A percentile compares a stretch with the other conserved stretches of the same genome.
Evolutionary conservation across 2,797 vertebrate species (phyloP).

Genomic region (Carduelis carduelis): DNA sequence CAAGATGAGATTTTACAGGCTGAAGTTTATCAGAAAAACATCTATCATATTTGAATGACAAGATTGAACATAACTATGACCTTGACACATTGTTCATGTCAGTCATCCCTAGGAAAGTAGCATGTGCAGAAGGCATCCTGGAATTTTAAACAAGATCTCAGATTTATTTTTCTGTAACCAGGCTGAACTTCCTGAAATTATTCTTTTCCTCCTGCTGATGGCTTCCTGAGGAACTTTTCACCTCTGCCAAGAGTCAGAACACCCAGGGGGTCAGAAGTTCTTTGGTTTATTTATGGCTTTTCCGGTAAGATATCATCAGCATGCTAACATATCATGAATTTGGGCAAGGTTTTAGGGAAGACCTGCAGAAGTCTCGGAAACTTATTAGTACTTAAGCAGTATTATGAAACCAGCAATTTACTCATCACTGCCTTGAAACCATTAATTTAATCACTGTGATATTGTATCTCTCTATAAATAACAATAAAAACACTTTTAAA

Average conservation of each 20-base stretch:
- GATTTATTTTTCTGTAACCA: background rate
- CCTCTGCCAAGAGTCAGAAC: background rate
- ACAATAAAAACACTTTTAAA: background rate
- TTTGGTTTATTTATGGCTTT: background rate
- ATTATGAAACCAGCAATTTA: constrained; percentile 17
- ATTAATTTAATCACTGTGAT: constrained; percentile 4
- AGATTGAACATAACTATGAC: background rate
- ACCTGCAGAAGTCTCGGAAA: background rate
- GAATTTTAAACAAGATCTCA: background rate
- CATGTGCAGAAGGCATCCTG: fast-evolving
- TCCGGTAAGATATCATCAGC: background rate
- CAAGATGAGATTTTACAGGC: background rate
- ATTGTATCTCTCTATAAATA: background rate
- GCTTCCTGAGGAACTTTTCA: background rate
- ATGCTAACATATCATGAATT: background rate
- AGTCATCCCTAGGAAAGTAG: background rate
- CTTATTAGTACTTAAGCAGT: background rate
- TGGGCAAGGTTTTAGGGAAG: background rate
- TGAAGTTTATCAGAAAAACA: background rate
- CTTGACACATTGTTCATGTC: background rate
- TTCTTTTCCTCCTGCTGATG: background rate
- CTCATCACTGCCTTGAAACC: constrained; percentile 13
- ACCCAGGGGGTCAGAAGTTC: background rate
- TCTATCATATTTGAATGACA: background rate
- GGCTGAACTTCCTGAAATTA: background rate